Base-by-base conservation (phyloP, 2,888 invertebrate species). In the Hirtodrosophila confusa region DNA sequence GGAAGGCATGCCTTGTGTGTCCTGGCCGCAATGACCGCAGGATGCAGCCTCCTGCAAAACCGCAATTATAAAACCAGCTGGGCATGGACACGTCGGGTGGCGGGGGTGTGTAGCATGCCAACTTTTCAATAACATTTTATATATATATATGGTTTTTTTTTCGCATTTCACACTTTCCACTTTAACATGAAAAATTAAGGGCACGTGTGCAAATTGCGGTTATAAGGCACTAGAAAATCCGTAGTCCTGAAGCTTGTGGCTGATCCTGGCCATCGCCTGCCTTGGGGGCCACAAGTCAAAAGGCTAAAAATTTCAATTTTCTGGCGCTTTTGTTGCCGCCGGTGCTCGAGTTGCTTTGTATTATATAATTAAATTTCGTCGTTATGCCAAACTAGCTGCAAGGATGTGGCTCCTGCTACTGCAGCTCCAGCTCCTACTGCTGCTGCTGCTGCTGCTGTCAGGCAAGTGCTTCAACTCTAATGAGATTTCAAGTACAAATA, bases 401-500 rank as follows among this genome's bases (percentile, higher is more conserved):
- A 47, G 40, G 51, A 45, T 63, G 35, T 27, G 33, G 31, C 48
- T 58, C 40, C 11, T 47, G 67, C 24, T 40, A 24, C 8, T 43
- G 41, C 49, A 41, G 47, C 45, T 49, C 31, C 40, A 27, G 17
- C 11, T 55, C 29, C 39, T 57, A 33, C 40, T 35, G 17, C 11
- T 55, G 29, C 39, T 57, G 33, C 17, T 57, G 31, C 56, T 60
- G 78, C 36, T 56, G 44, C 37, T 64, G 73, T 56, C 87, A 74
- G 78, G 50, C 80, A 84, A 82, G 68, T 80, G 68, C 85, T 82
- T 82, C 64, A 82, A 86, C 71, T 86, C 86, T 86, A 84, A 88
- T 86, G 79, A 84, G 83, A 84, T 84, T 88, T 88, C 83, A 76
- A 88, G 83, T 76, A 72, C 76, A 76, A 84, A 86, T 87, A 82